Conservation (phyloP, 2,797 vertebrate genomes). For the Pseudocheirus occidentalis region DNA sequence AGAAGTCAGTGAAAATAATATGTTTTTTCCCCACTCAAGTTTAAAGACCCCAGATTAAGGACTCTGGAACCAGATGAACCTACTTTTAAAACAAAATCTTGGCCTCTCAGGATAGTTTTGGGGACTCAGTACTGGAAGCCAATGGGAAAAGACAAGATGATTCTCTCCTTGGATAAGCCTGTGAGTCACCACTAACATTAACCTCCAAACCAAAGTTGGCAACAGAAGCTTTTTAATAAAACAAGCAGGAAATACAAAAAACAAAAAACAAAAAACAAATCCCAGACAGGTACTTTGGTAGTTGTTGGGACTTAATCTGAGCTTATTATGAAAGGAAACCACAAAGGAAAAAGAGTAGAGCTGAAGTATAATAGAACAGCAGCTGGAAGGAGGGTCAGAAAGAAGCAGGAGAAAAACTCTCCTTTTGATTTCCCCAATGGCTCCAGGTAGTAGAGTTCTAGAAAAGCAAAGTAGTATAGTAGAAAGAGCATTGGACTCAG, state of each 20-base stretch:
- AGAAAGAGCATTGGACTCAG: not conserved
- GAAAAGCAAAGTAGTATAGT: not conserved
- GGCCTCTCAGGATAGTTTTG: not conserved
- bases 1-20: not conserved
- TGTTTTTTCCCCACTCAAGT: not conserved
- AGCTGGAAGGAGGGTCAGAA: not conserved
- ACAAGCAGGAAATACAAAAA: not conserved
- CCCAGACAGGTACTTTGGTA: not conserved
- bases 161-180: fast-evolving
- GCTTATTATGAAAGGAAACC: not conserved
- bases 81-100: not conserved
- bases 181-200: not conserved
- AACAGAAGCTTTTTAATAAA: not conserved
- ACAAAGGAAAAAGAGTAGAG: not conserved
- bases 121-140: not conserved
- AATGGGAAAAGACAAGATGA: fast-evolving
- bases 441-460: not conserved
- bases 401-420: not conserved
- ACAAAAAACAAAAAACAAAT: not conserved
- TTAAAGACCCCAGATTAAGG: not conserved
- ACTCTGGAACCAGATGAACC: not conserved
- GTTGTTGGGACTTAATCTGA: not conserved
- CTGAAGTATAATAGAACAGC: not conserved
- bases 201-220: fast-evolving
- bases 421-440: not conserved